Percentiles rank a stretch among this genome's conserved stretches.
Evolutionary conservation across 2,888 invertebrate species (phyloP).

Genomic region (Eumacrocentrus americanus): DNA sequence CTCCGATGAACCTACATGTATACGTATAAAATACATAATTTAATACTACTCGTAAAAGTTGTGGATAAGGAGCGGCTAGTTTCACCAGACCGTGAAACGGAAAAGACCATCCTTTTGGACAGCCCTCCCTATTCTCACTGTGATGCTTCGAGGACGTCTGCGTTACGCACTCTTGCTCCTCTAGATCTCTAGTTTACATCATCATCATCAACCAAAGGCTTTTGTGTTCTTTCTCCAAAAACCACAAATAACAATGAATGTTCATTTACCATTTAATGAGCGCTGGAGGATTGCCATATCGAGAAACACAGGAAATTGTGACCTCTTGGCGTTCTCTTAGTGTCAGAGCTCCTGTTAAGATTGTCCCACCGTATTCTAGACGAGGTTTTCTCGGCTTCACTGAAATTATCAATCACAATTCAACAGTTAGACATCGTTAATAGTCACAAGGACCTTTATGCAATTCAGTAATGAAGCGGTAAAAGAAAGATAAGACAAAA

Average conservation of each 20-base stretch:
- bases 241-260: not conserved
- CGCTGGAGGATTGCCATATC: slow-evolving; percentile 91
- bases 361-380: slow-evolving; percentile 80
- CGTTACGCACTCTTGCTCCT: slow-evolving; percentile 44
- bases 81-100: slow-evolving; percentile 52
- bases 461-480: too few species aligned
- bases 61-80: slow-evolving; percentile 51
- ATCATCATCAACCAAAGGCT: not conserved
- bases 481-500: too few species aligned
- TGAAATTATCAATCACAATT: slow-evolving; percentile 56
- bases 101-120: slow-evolving; percentile 46
- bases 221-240: too few species aligned
- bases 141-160: slow-evolving; percentile 27
- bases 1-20: slow-evolving; percentile 48
- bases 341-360: slow-evolving; percentile 49
- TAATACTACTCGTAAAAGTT: slow-evolving; percentile 9
- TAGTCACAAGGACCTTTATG: not conserved
- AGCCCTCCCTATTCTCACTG: slow-evolving; percentile 35
- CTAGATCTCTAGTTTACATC: not conserved
- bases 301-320: slow-evolving; percentile 84
- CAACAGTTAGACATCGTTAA: not conserved
- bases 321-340: slow-evolving; percentile 57
- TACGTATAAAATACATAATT: not conserved
- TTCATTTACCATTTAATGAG: slow-evolving; percentile 78
- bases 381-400: slow-evolving; percentile 78